Percentiles rank a stretch among this genome's conserved stretches.
These are phyloP conservation scores for Maniola hyperantus DNA, from an alignment of 2,888 invertebrate species.

Conservation along the genomic window DNA sequence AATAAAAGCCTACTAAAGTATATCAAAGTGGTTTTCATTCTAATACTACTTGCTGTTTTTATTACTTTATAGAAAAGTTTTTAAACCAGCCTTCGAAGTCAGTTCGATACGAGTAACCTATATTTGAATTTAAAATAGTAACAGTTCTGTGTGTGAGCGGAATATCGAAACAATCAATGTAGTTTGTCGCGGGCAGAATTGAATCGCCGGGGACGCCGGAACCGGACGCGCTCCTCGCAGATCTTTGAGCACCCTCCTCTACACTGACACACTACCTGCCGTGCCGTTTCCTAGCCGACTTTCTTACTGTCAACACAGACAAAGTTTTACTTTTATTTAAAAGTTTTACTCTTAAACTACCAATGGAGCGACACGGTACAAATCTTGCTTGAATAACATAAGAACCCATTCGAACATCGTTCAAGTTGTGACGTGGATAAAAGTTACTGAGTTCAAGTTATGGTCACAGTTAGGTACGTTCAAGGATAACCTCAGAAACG, in stretches of 20 bases:
- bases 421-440: slow-evolving; percentile 8
- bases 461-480: too few species aligned
- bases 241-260: slow-evolving; percentile 46
- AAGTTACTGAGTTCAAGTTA: neutral
- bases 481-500: neutral
- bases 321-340: slow-evolving; percentile 4
- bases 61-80: neutral
- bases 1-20: too few species aligned
- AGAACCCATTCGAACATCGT: neutral
- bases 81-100: neutral
- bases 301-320: slow-evolving; percentile 12
- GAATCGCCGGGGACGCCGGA: slow-evolving; percentile 66
- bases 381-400: neutral
- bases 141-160: slow-evolving; percentile 67
- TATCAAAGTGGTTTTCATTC: too few species aligned
- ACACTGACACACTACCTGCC: slow-evolving; percentile 51
- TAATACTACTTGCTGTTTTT: neutral
- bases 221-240: slow-evolving; percentile 66
- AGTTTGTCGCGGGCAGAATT: slow-evolving; percentile 77
- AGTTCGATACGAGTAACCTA: neutral
- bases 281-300: slow-evolving; percentile 37
- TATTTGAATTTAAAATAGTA: slow-evolving; percentile 34
- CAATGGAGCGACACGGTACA: neutral
- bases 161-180: slow-evolving; percentile 80
- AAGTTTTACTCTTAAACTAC: neutral